These are phyloP conservation scores for Sacculina carcini DNA, from an alignment of 2,888 invertebrate species.

Conservation along the genomic window DNA sequence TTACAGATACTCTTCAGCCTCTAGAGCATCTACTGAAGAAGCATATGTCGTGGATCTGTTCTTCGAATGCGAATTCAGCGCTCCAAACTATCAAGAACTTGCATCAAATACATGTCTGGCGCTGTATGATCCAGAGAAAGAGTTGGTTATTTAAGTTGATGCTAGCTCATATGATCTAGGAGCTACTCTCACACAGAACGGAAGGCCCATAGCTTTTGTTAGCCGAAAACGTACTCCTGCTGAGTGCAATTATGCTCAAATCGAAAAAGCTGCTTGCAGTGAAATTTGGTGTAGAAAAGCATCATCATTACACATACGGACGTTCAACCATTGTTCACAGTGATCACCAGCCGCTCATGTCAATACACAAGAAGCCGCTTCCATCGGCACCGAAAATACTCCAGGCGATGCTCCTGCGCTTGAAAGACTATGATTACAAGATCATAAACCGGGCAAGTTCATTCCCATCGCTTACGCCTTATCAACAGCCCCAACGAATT, in stretches of 20 bases:
- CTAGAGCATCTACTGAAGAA: background rate
- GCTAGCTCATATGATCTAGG: background rate
- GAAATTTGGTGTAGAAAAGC: too few species aligned
- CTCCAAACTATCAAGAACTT: background rate
- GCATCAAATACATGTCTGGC: background rate
- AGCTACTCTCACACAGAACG: background rate
- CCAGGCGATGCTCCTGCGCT: too few species aligned
- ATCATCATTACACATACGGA: too few species aligned
- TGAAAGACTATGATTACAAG: too few species aligned
- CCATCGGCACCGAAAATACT: too few species aligned
- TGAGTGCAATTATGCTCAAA: conserved; percentile 8
- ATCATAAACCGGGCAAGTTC: too few species aligned
- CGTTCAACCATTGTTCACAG: too few species aligned
- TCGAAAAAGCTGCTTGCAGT: conserved; percentile 7
- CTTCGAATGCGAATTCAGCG: background rate
- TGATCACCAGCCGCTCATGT: too few species aligned
- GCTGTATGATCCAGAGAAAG: background rate
- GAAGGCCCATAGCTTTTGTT: background rate
- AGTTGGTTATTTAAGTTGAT: background rate
- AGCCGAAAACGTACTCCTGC: background rate
- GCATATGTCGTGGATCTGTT: background rate
- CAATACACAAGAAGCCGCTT: too few species aligned
- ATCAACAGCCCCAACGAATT: too few species aligned
- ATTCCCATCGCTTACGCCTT: too few species aligned
- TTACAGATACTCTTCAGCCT: background rate